Percentiles rank a stretch among this genome's conserved stretches.
phyloP scores from a whole-genome alignment of 2,888 invertebrate genomes.

The Drosophila fungiperda region DNA sequence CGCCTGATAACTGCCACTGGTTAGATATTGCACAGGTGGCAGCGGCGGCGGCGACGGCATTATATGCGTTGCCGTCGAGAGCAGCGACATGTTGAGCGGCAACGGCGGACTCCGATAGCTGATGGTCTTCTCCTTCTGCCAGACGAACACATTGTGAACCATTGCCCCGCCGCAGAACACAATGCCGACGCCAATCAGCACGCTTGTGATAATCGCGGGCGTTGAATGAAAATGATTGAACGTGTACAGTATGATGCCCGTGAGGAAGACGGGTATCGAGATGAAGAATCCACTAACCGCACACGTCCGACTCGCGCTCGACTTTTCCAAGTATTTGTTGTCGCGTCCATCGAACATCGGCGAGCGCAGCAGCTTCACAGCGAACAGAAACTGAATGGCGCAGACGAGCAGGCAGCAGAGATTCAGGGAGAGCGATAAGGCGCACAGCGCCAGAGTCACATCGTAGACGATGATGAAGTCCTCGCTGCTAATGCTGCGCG shows the following conservation, averaged over 20 bases:
- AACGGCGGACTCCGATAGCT: constrained; percentile 87
- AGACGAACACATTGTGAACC: constrained; percentile 97
- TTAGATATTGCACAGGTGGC: constrained; percentile 72
- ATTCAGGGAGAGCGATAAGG: constrained; percentile 94
- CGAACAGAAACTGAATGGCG: constrained; percentile 97
- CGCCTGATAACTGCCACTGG: constrained; percentile 62
- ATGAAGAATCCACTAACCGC: constrained; percentile 97
- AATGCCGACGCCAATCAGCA: constrained; percentile 95
- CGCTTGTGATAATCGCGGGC: constrained; percentile 95
- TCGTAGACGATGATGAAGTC: constrained; percentile 96
- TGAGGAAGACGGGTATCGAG: constrained; percentile 96
- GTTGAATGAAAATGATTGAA: constrained; percentile 97
- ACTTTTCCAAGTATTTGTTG: constrained; percentile 96
- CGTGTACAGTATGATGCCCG: constrained; percentile 96
- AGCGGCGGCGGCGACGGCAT: constrained; percentile 31
- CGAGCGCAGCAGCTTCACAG: constrained; percentile 95
- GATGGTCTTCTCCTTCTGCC: constrained; percentile 96
- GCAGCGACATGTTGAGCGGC: constrained; percentile 68
- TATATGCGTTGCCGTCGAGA: constrained; percentile 49
- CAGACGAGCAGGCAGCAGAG: constrained; percentile 96
- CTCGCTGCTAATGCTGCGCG: constrained; percentile 87
- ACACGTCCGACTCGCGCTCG: constrained; percentile 94
- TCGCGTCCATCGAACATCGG: constrained; percentile 92
- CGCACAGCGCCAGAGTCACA: constrained; percentile 95
- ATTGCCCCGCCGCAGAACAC: constrained; percentile 96